These are phyloP conservation scores for Esox niger DNA, from an alignment of 2,113 vertebrate species.

Conservation along the genomic window DNA sequence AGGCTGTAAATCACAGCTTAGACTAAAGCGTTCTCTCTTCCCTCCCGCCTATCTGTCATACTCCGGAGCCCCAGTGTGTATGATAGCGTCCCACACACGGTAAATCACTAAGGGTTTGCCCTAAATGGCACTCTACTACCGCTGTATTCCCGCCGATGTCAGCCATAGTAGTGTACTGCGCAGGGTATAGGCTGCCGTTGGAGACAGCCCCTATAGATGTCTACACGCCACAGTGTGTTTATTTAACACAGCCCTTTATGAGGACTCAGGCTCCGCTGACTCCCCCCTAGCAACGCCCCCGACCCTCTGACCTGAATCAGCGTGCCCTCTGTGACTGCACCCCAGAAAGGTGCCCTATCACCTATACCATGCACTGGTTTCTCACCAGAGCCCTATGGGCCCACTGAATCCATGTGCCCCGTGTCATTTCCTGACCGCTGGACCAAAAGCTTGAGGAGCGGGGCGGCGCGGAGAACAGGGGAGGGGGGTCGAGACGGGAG, in stretches of 20 bases:
- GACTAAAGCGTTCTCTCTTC: not conserved
- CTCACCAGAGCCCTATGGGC: no score
- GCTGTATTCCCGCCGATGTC: no score
- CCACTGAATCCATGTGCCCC: constrained; percentile 36
- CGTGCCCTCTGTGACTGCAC: not conserved
- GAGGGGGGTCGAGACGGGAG: not conserved
- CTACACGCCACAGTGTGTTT: constrained; percentile 25
- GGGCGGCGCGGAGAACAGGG: not conserved
- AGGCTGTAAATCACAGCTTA: not conserved
- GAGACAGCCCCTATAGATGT: not conserved
- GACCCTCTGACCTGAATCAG: constrained; percentile 52
- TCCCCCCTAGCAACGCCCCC: constrained; percentile 6
- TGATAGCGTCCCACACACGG: not conserved
- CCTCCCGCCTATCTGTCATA: constrained; percentile 2
- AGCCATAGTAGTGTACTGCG: no score
- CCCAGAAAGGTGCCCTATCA: no score
- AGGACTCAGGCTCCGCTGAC: constrained; percentile 22
- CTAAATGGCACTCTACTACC: no score
- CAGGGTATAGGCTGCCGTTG: no score
- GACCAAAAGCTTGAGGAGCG: not conserved
- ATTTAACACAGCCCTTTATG: constrained; percentile 45
- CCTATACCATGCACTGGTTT: no score
- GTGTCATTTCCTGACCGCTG: constrained; percentile 57
- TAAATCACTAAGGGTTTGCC: not conserved
- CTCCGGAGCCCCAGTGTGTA: not conserved